These are phyloP conservation scores for Dascillus cervinus DNA, from an alignment of 2,888 invertebrate species.

Conservation along the genomic window DNA sequence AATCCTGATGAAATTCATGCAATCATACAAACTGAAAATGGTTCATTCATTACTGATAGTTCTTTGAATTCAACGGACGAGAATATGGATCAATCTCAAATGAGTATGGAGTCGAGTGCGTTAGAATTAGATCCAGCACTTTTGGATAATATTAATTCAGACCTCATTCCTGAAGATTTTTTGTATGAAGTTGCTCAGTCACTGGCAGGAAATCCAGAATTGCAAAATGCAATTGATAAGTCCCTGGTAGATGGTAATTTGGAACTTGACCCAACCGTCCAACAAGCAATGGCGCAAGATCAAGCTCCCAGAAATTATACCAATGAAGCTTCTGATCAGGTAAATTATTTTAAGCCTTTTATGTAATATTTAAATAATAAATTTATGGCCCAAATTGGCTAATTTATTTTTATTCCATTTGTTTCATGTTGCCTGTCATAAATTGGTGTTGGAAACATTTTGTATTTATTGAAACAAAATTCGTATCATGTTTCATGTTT, in stretches of 20 bases:
- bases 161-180: slow-evolving; percentile 62
- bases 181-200: slow-evolving; percentile 64
- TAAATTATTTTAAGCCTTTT: too few species aligned
- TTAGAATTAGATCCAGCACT: slow-evolving; percentile 52
- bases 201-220: slow-evolving; percentile 57
- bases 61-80: slow-evolving; percentile 4
- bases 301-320: slow-evolving; percentile 1
- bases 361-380: too few species aligned
- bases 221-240: slow-evolving; percentile 66
- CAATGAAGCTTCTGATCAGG: too few species aligned
- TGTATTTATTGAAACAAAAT: too few species aligned
- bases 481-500: too few species aligned
- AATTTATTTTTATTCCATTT: too few species aligned
- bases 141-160: slow-evolving; percentile 53
- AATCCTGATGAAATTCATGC: slow-evolving; percentile 34
- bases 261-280: slow-evolving; percentile 32
- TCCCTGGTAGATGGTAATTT: slow-evolving; percentile 40
- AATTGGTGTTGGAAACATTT: too few species aligned
- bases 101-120: slow-evolving; percentile 48
- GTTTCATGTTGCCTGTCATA: too few species aligned
- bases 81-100: slow-evolving; percentile 27
- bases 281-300: slow-evolving; percentile 17
- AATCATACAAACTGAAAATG: slow-evolving; percentile 35
- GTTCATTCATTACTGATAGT: slow-evolving; percentile 27
- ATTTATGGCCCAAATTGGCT: too few species aligned